Evolutionary conservation across 2,113 vertebrate genomes (phyloP).

Genomic region (Ascaphus truei): DNA sequence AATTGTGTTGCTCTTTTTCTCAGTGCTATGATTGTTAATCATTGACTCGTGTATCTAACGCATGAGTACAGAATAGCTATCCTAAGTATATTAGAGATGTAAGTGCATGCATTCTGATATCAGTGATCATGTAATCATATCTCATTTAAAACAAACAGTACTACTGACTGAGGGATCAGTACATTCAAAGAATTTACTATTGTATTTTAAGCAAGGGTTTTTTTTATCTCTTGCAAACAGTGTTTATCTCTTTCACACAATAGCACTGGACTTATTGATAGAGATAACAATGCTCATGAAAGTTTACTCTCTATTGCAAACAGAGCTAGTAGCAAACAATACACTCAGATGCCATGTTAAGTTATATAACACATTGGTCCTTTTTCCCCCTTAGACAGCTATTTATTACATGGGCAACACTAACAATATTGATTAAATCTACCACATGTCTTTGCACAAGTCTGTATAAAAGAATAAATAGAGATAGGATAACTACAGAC

Average conservation of each 20-base stretch:
- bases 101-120: neutral
- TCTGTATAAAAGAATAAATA: no score
- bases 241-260: slow-evolving; percentile 12
- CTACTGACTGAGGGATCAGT: slow-evolving; percentile 6
- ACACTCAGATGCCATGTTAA: neutral
- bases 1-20: neutral
- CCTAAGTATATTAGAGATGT: neutral
- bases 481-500: no score
- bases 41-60: neutral
- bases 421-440: no score
- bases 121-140: neutral
- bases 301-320: no score
- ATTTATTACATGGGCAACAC: no score
- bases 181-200: neutral
- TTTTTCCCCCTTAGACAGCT: no score
- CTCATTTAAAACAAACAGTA: slow-evolving; percentile 6
- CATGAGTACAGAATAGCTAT: neutral
- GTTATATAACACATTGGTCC: no score
- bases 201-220: neutral
- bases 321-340: no score
- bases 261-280: no score
- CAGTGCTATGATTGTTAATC: slow-evolving; percentile 3
- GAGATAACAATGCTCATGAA: neutral
- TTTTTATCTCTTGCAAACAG: slow-evolving; percentile 19
- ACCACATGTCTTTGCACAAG: no score